Conservation (phyloP, 2,113 vertebrate genomes). For the Motacilla alba region DNA sequence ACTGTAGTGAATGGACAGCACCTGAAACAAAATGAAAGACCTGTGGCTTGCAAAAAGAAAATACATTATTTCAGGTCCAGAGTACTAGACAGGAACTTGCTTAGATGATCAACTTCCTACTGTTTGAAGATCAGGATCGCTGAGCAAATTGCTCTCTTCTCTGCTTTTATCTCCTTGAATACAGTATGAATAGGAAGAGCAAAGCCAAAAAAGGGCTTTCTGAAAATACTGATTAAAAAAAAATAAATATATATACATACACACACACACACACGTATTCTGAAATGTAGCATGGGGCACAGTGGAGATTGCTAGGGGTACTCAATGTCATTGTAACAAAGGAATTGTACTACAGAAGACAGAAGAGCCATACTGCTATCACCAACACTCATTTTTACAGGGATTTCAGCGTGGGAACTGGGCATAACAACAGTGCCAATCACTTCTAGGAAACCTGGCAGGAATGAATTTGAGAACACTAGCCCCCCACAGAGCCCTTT, state of each 20-base stretch:
- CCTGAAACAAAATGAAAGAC: not conserved
- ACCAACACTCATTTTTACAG: not conserved
- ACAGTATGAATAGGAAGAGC: not conserved
- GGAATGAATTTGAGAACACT: not conserved
- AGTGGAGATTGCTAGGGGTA: not conserved
- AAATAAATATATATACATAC: not conserved
- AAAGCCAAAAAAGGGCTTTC: not conserved
- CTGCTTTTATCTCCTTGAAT: not conserved
- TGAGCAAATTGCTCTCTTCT: not conserved
- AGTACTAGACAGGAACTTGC: not conserved
- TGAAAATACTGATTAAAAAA: not conserved
- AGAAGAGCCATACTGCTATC: not conserved
- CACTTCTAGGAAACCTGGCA: not conserved
- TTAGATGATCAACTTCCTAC: not conserved
- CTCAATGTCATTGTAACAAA: not conserved
- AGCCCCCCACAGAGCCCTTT: not conserved
- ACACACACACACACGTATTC: not conserved
- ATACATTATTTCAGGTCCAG: not conserved
- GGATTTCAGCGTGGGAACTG: not conserved
- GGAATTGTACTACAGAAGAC: not conserved
- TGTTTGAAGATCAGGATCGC: not conserved
- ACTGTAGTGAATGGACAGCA: not conserved
- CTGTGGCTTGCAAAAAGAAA: not conserved
- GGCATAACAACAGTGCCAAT: not conserved
- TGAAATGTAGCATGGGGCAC: not conserved